Base-by-base conservation (phyloP, 2,797 vertebrate species). In the Odontamblyopus lacepedii region DNA sequence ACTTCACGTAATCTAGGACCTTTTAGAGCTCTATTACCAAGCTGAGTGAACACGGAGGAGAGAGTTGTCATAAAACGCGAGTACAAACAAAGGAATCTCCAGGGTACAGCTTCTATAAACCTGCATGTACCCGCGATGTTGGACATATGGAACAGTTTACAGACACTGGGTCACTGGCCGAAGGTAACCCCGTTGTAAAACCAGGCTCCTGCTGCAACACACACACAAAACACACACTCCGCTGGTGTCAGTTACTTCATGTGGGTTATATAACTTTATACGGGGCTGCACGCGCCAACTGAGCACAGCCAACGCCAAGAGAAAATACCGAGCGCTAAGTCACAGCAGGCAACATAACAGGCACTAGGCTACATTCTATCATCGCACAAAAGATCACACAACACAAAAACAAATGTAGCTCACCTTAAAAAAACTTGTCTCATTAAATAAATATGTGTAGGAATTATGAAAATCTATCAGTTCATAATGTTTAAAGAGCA, bases 71-170 rank as follows among this genome's bases (percentile, higher is more conserved):
- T 16, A 53, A n/a, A n/a, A 11, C 4, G n/a, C 12, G 23, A 56
- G n/a, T 26, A 8, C n/a, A 56, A 57, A 12, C 55, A 26, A 57
- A 57, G 12, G 11, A 57, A 13, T 57, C 23, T 57, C 23, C 55
- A 80, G 70, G 50, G 55, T 69, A 62, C 65, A 70, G 67, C 77
- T 55, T 9, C 7, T 26, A 26, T 57, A 26, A 57, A 26, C 23
- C n/a, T 26, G 55, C 55, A 26, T 26, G 55, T 41, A 38, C 83
- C 84, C 62, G 87, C 84, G 84, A 82, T 86, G 69, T 70, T 73
- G 71, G 72, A 67, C 89, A 91, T 88, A 83, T 89, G 90, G 86
- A 80, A 79, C 26, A 77, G 81, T 85, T 91, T 89, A 88, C 63
- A 78, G 72, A 70, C 80, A 88, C 75, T 83, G 78, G 89, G 86